Conservation (phyloP, 2,797 vertebrate genomes). For the Chromobotia macracanthus region DNA sequence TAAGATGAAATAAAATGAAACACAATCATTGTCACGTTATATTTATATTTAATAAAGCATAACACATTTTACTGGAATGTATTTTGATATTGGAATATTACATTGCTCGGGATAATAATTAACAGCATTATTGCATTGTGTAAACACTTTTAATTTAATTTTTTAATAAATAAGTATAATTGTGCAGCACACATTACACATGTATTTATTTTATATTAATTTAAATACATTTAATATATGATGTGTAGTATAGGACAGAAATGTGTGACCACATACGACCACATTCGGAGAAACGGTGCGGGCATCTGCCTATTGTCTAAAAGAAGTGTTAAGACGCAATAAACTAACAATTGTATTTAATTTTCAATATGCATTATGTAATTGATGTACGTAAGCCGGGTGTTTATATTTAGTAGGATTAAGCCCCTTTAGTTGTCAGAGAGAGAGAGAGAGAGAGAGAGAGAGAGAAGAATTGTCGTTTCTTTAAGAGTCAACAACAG, state of each 20-base stretch:
- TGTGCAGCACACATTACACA: constrained; percentile 14
- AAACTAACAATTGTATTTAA: constrained; percentile 57
- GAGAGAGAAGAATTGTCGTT: constrained; percentile 69
- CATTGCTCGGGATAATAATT: background rate
- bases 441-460: constrained; percentile 70
- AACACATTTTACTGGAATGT: constrained; percentile 22
- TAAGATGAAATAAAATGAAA: constrained; percentile 44
- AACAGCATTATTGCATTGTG: background rate
- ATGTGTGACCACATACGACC: background rate
- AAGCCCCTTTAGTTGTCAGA: constrained; percentile 70
- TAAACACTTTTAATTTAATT: background rate
- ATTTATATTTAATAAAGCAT: constrained; percentile 41
- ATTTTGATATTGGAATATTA: constrained; percentile 35
- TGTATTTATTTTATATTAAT: background rate
- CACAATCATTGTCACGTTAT: constrained; percentile 46
- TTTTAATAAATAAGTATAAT: constrained; percentile 5
- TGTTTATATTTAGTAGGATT: constrained; percentile 67
- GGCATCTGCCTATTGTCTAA: background rate
- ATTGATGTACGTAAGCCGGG: constrained; percentile 63
- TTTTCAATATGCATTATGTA: constrained; percentile 72
- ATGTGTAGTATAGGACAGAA: background rate
- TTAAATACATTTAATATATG: background rate
- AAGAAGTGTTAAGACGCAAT: background rate
- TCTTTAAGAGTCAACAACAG: constrained; percentile 77
- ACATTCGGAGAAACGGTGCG: background rate